A percentile compares a stretch with the other conserved stretches of the same genome.
Conservation (phyloP, 2,113 vertebrate genomes). For the Percina caprodes region DNA sequence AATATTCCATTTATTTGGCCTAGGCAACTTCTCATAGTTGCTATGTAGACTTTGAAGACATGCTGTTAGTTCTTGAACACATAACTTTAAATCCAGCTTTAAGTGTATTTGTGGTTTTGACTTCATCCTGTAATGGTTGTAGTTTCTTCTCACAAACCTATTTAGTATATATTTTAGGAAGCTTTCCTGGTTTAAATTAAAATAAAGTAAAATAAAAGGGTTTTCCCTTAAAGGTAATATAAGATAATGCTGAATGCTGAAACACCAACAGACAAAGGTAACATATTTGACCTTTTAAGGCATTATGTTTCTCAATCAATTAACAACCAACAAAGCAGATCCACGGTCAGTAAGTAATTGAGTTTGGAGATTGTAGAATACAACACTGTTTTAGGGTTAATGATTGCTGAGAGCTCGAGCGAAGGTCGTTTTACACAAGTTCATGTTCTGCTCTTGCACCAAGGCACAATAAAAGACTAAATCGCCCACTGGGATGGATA, state of each 20-base stretch:
- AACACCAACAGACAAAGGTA: no score
- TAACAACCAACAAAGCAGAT: neutral
- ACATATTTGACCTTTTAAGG: no score
- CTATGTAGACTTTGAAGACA: neutral
- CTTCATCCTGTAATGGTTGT: neutral
- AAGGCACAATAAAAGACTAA: neutral
- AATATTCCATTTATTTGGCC: no score
- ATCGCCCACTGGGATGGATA: slow-evolving; percentile 10
- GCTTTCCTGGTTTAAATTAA: neutral
- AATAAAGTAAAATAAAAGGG: no score
- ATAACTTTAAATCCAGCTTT: neutral
- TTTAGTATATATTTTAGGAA: no score
- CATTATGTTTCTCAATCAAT: neutral
- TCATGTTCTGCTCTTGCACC: neutral
- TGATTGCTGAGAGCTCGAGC: neutral
- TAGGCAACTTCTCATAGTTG: no score
- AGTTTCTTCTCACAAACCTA: neutral
- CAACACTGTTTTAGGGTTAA: neutral
- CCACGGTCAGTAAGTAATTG: neutral
- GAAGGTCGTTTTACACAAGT: neutral
- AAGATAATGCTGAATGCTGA: no score
- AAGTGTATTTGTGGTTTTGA: neutral
- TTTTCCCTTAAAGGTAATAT: no score
- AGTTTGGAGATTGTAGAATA: neutral
- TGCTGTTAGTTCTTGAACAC: neutral